Conservation (phyloP, 2,797 vertebrate genomes). For the Thamnophis elegans region DNA sequence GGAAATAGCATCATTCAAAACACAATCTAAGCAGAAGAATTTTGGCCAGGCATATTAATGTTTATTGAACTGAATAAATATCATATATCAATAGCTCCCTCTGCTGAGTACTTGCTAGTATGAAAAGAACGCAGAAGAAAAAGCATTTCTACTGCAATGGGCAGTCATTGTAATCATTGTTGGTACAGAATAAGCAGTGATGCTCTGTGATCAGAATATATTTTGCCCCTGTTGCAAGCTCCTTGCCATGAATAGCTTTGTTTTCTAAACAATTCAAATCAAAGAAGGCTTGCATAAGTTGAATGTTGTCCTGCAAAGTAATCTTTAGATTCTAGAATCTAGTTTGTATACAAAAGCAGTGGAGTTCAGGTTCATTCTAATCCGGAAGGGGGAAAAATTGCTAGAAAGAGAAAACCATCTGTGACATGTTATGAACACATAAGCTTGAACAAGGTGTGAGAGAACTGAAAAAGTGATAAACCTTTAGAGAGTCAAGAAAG, state of each 20-base stretch:
- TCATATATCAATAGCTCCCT: fast-evolving
- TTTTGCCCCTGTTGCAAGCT: background rate
- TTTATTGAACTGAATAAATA: background rate
- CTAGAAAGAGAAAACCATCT: background rate
- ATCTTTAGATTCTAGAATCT: background rate
- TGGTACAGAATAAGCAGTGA: background rate
- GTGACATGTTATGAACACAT: background rate
- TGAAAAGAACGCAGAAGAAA: background rate
- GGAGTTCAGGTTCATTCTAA: background rate
- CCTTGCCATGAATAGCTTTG: background rate
- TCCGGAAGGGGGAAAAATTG: background rate
- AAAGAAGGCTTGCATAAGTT: background rate
- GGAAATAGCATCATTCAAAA: background rate
- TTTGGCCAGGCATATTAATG: background rate
- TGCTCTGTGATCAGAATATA: background rate
- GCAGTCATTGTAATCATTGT: background rate
- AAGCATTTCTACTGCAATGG: background rate
- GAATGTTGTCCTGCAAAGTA: background rate
- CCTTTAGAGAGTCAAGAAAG: background rate
- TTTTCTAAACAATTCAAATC: background rate
- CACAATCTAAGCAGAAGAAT: background rate
- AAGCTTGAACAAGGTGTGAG: background rate
- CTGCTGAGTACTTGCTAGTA: background rate
- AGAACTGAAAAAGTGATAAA: background rate
- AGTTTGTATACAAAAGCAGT: background rate